These are phyloP conservation scores for Zaprionus capensis DNA, from an alignment of 1,140 invertebrate species.

Conservation along the genomic window DNA sequence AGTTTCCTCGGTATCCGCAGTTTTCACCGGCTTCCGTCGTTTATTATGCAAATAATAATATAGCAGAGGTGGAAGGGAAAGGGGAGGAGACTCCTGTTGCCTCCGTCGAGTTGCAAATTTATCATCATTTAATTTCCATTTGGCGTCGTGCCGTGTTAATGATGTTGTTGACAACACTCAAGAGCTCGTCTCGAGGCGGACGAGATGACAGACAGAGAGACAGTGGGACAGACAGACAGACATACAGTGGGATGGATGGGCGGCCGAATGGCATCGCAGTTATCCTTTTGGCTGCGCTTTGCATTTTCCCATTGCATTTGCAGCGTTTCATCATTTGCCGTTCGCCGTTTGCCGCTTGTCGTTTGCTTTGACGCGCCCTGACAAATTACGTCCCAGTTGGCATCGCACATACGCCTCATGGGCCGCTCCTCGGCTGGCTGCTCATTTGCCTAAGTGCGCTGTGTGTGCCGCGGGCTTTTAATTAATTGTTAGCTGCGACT, in stretches of 20 bases:
- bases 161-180: constrained; percentile 78
- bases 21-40: constrained; percentile 14
- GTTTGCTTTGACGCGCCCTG: constrained; percentile 73
- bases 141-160: constrained; percentile 81
- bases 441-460: constrained; percentile 81
- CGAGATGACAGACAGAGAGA: constrained; percentile 22
- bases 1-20: constrained; percentile 35
- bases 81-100: constrained; percentile 36
- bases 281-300: constrained; percentile 57
- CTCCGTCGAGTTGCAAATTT: constrained; percentile 75
- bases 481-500: constrained; percentile 81
- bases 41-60: constrained; percentile 60
- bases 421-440: constrained; percentile 51
- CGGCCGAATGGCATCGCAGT: constrained; percentile 1
- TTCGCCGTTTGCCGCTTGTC: constrained; percentile 29
- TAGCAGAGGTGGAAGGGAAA: neutral
- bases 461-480: constrained; percentile 70
- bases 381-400: constrained; percentile 79
- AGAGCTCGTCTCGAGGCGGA: constrained; percentile 52
- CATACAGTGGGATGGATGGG: neutral
- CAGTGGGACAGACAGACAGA: neutral
- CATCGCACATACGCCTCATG: constrained; percentile 74
- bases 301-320: constrained; percentile 28
- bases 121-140: constrained; percentile 83
- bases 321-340: constrained; percentile 23